These are phyloP conservation scores for Pleuronectes platessa DNA, from an alignment of 2,113 vertebrate genomes.

Conservation along the genomic window DNA sequence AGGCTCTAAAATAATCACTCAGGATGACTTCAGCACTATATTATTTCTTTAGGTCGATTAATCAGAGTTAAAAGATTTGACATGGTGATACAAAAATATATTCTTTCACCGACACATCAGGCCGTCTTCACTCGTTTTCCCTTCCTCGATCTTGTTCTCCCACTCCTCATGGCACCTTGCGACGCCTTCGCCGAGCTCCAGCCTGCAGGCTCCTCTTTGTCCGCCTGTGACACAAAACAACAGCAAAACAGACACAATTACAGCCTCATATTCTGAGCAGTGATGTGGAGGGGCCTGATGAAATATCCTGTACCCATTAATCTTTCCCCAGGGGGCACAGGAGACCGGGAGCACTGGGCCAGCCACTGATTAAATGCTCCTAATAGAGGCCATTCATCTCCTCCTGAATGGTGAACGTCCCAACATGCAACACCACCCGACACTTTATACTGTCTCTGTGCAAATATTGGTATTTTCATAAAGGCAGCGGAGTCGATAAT, in stretches of 20 bases:
- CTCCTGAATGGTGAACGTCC: slow-evolving; percentile 75
- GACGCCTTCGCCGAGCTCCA: slow-evolving; percentile 44
- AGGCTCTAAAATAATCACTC: not conserved
- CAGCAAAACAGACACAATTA: slow-evolving; percentile 73
- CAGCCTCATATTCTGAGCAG: slow-evolving; percentile 71
- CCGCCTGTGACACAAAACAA: slow-evolving; percentile 62
- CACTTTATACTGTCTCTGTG: slow-evolving; percentile 14
- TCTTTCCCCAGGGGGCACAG: slow-evolving; percentile 77
- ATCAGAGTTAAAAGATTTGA: not conserved
- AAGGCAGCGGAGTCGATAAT: slow-evolving; percentile 41
- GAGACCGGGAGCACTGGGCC: slow-evolving; percentile 73
- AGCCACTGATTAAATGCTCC: slow-evolving; percentile 86
- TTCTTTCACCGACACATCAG: slow-evolving; percentile 9
- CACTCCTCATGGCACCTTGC: slow-evolving; percentile 40
- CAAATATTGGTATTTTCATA: slow-evolving; percentile 62
- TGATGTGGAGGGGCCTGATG: slow-evolving; percentile 68
- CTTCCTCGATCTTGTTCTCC: slow-evolving; percentile 29
- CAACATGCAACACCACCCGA: slow-evolving; percentile 58
- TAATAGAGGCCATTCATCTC: slow-evolving; percentile 86
- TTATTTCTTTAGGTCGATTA: not conserved
- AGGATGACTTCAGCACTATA: not conserved
- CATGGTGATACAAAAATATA: not conserved
- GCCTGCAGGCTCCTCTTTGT: slow-evolving; percentile 51
- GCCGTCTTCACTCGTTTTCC: slow-evolving; percentile 56
- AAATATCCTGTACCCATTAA: slow-evolving; percentile 84